These are phyloP conservation scores for Vimba vimba DNA, from an alignment of 2,113 vertebrate species.

Conservation along the genomic window DNA sequence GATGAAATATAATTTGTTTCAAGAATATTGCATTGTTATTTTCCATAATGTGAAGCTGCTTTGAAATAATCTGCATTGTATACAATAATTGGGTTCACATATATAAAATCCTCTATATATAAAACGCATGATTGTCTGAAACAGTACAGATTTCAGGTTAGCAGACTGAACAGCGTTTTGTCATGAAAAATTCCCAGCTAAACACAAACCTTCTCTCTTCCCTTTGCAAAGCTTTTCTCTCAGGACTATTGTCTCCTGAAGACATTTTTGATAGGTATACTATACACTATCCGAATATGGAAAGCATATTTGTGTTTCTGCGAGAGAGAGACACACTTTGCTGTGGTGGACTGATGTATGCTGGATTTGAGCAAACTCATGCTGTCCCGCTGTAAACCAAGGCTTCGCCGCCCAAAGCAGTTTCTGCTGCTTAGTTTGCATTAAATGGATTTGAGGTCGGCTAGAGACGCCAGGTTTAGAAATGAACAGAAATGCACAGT, in stretches of 20 bases:
- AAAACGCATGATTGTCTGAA: constrained; percentile 73
- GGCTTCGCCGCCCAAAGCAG: neutral
- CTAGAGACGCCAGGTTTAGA: neutral
- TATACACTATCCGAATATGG: constrained; percentile 2
- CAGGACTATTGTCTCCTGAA: neutral
- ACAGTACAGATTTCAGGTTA: constrained; percentile 63
- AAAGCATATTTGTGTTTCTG: neutral
- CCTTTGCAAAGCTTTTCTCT: neutral
- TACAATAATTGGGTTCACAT: no score
- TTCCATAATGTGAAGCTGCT: no score
- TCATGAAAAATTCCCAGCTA: constrained; percentile 67
- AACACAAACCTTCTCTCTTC: constrained; percentile 48
- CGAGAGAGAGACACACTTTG: neutral
- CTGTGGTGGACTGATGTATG: neutral
- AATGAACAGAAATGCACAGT: neutral
- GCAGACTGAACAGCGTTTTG: constrained; percentile 65
- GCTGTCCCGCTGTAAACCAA: neutral
- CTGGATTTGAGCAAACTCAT: neutral
- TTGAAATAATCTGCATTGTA: no score
- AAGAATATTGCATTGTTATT: no score
- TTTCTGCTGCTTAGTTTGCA: neutral
- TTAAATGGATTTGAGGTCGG: neutral
- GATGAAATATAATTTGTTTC: no score
- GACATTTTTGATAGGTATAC: constrained; percentile 9
- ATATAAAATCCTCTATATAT: neutral